phyloP scores from a whole-genome alignment of 2,888 invertebrate species.

The Spisula subtruncata region DNA sequence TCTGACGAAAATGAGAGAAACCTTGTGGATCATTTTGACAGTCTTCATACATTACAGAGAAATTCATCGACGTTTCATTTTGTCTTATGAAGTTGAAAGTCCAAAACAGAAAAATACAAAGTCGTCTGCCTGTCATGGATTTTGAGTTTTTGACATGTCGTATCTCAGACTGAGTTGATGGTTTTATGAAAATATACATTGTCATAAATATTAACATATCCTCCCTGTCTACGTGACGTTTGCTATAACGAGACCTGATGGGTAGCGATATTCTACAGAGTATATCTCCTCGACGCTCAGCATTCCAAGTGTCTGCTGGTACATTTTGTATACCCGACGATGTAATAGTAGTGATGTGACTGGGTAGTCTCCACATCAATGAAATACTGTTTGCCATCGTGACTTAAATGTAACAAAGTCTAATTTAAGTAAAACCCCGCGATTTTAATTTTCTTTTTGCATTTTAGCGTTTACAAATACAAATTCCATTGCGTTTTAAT shows the following conservation, averaged over 20 bases:
- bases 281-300: no score
- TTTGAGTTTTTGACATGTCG: neutral
- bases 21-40: constrained; percentile 49
- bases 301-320: no score
- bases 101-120: neutral
- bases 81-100: neutral
- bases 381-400: neutral
- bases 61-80: constrained; percentile 6
- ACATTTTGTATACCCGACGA: no score
- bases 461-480: no score
- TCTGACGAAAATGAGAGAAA: constrained; percentile 65
- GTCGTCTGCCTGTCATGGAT: constrained; percentile 28
- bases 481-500: no score
- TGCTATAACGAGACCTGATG: no score
- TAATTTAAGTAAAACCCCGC: no score
- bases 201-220: neutral
- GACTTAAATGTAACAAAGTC: no score
- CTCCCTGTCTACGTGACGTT: neutral
- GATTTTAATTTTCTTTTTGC: no score
- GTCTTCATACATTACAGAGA: constrained; percentile 50
- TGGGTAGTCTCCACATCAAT: no score
- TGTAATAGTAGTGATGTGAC: no score
- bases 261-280: no score
- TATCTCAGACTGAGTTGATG: neutral
- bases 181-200: neutral